Conservation (phyloP, 2,113 vertebrate genomes). For the Cyprinus carpio region DNA sequence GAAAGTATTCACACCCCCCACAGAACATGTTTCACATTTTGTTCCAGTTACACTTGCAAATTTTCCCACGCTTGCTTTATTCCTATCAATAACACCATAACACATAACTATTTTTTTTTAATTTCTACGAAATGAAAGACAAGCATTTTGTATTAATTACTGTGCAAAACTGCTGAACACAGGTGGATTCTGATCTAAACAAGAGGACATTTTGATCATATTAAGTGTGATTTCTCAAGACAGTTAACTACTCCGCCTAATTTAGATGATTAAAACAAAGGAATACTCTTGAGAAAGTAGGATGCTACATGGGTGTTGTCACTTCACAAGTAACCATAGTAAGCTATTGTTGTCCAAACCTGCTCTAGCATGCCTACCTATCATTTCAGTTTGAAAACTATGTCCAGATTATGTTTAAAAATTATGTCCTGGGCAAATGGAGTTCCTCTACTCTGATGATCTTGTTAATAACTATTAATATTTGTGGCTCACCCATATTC, state of each 20-base stretch:
- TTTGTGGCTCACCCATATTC: conserved; percentile 74
- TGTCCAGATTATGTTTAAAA: neutral
- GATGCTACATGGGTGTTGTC: neutral
- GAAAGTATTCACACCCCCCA: no score
- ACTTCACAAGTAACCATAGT: neutral
- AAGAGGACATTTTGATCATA: neutral
- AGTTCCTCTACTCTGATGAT: neutral
- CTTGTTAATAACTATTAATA: neutral
- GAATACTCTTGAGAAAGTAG: neutral
- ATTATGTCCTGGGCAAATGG: neutral
- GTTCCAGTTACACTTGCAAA: no score
- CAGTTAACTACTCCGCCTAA: neutral
- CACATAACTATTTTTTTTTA: no score
- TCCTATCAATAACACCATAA: no score
- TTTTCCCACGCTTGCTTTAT: no score
- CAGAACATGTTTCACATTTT: no score
- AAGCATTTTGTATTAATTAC: neutral
- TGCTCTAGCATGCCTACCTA: no score
- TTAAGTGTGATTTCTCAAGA: neutral
- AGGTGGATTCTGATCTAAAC: neutral
- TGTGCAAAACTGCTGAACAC: neutral
- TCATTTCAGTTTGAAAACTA: neutral
- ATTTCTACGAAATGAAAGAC: neutral
- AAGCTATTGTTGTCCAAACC: neutral
- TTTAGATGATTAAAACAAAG: neutral